Percentiles rank a stretch among this genome's conserved stretches.
These are phyloP conservation scores for Nothoprocta pentlandii DNA, from an alignment of 2,113 vertebrate species.

Conservation along the genomic window DNA sequence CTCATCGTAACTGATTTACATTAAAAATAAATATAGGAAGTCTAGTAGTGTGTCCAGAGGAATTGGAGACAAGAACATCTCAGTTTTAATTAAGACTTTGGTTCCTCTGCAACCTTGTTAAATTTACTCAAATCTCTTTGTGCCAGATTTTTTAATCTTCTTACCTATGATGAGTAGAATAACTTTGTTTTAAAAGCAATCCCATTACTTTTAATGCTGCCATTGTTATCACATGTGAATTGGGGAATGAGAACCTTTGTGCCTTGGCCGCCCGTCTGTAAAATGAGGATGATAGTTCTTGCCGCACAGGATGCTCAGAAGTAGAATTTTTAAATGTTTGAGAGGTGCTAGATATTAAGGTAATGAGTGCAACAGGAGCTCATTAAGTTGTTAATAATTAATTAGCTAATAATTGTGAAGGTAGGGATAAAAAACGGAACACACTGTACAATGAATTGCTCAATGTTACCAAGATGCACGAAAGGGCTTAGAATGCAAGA, in stretches of 20 bases:
- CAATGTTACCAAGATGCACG: background rate
- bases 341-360: slow-evolving; percentile 3
- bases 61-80: background rate
- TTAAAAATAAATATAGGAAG: slow-evolving; percentile 11
- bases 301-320: background rate
- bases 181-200: slow-evolving; percentile 21
- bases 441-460: background rate
- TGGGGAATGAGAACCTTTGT: background rate
- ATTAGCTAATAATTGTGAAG: slow-evolving; percentile 58
- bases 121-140: slow-evolving; percentile 12
- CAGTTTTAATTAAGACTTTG: slow-evolving; percentile 41
- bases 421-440: slow-evolving; percentile 44
- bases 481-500: background rate
- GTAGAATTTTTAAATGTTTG: slow-evolving; percentile 19
- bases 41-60: background rate
- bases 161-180: background rate
- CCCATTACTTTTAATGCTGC: background rate
- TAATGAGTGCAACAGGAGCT: slow-evolving; percentile 38
- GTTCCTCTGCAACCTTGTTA: slow-evolving; percentile 16
- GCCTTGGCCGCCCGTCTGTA: background rate
- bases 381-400: slow-evolving; percentile 64
- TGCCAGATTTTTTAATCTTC: background rate
- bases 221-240: background rate
- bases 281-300: background rate
- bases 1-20: background rate